These are phyloP conservation scores for Tribolium madens DNA, from an alignment of 1,140 invertebrate genomes.

Conservation along the genomic window DNA sequence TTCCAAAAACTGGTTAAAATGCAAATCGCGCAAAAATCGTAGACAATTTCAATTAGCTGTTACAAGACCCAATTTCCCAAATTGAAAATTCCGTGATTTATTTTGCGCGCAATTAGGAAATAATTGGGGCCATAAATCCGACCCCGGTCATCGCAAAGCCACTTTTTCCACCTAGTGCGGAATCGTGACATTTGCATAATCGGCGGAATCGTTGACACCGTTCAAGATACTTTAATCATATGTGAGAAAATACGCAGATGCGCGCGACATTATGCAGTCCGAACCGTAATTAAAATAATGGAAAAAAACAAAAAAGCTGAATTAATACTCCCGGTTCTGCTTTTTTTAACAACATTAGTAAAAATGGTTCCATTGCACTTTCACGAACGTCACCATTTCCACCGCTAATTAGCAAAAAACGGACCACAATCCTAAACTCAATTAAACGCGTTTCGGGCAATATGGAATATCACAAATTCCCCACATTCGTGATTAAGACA, in stretches of 20 bases:
- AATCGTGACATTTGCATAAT: constrained; percentile 29
- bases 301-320: constrained; percentile 13
- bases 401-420: neutral
- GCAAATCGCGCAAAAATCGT: neutral
- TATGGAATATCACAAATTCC: neutral
- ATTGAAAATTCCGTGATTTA: neutral
- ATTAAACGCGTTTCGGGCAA: too few relatives aligned
- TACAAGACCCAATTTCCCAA: neutral
- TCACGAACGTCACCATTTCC: neutral
- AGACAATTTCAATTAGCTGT: too few relatives aligned
- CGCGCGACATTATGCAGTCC: constrained; percentile 25
- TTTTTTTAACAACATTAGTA: constrained; percentile 19
- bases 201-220: constrained; percentile 15
- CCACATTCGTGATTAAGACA: neutral
- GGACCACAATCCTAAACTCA: neutral
- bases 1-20: neutral
- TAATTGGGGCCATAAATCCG: constrained; percentile 13
- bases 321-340: constrained; percentile 28
- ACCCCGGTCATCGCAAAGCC: neutral
- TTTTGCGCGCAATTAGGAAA: neutral
- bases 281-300: constrained; percentile 6
- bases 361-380: constrained; percentile 33
- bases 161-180: neutral
- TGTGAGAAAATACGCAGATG: constrained; percentile 35
- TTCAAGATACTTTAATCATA: constrained; percentile 37